Conservation (phyloP, 2,888 invertebrate species). For the Chrysina gloriosa region DNA sequence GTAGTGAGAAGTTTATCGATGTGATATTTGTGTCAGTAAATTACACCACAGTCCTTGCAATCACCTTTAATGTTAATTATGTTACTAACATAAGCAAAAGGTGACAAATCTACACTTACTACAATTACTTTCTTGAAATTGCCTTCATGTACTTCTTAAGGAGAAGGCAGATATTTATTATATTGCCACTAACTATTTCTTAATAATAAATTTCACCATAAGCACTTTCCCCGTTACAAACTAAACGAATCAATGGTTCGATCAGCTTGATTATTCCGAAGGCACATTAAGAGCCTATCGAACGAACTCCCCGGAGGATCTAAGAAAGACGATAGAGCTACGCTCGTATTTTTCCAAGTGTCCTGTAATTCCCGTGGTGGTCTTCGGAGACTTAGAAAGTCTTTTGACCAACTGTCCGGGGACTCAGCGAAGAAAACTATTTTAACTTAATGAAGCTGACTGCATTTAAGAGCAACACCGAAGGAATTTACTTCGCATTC, state of each 20-base stretch:
- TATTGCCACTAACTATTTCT: no score
- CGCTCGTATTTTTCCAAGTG: slow-evolving; percentile 53
- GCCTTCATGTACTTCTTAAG: no score
- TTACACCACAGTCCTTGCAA: no score
- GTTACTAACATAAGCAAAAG: no score
- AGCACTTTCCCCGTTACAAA: neutral
- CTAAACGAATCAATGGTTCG: slow-evolving; percentile 14
- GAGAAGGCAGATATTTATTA: no score
- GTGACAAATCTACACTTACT: no score
- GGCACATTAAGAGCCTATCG: slow-evolving; percentile 31
- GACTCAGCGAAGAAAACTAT: slow-evolving; percentile 1
- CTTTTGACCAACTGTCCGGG: slow-evolving; percentile 21
- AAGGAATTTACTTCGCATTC: slow-evolving; percentile 2
- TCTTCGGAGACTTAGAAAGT: slow-evolving; percentile 50
- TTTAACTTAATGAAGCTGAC: slow-evolving; percentile 31
- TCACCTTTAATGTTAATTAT: no score
- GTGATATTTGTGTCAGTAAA: no score
- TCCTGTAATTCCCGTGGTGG: slow-evolving; percentile 53
- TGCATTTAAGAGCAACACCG: slow-evolving; percentile 6
- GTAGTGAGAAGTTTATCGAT: no score
- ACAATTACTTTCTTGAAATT: no score
- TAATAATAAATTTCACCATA: neutral
- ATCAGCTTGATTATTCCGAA: slow-evolving; percentile 7
- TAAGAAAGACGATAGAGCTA: slow-evolving; percentile 43
- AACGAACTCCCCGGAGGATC: slow-evolving; percentile 43